Base-by-base conservation (phyloP, 2,113 vertebrate species). In the Pelusios castaneus region DNA sequence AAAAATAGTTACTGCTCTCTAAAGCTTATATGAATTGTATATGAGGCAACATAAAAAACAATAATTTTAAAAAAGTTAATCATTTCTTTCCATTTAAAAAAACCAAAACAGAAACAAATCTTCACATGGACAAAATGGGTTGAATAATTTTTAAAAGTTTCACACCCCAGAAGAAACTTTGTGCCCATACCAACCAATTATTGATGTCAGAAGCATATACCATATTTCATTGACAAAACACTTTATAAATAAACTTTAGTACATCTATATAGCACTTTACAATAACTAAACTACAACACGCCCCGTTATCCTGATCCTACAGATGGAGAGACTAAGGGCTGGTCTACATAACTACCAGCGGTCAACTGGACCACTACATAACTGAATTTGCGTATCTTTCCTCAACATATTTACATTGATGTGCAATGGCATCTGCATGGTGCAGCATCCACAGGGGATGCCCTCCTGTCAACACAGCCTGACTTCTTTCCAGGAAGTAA, bases 91-190 rank as follows among this genome's bases (percentile, higher is more conserved):
- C 24, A 13, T 54, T 38, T 54, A 91, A 88, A 47, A 94, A 80
- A 1, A 2, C 3, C 24, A 8, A 56, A 75, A 63, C 60, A 63
- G 58, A 67, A 67, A 38, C 63, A 31, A 51, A 55, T 24, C 52
- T 34, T 10, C 41, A 41, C 8, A 12, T 34, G 1, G 1, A 8
- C 0, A 77, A 86, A 84, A 3, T 22, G 83, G 34, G 6, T 73
- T 8, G 41, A 52, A 70, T 27, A 0, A 0, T 5, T 9, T 6
- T 1, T 19, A 73, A 19, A 93, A 76, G 0, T 0, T 43, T 43
- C 73, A 25, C 22, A 9, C 41, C 25, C 25, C 21, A 75, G 19
- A 43, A 75, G 24, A 10, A 75, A 43, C 43, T 11, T 43, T 94
- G 10, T 88, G 38, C 87, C 92, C 22, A 56, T 85, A 4, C 10